Percentiles rank a stretch among this genome's conserved stretches.
These are phyloP conservation scores for Drosophila athabasca DNA, from an alignment of 1,140 invertebrate species.

Conservation along the genomic window DNA sequence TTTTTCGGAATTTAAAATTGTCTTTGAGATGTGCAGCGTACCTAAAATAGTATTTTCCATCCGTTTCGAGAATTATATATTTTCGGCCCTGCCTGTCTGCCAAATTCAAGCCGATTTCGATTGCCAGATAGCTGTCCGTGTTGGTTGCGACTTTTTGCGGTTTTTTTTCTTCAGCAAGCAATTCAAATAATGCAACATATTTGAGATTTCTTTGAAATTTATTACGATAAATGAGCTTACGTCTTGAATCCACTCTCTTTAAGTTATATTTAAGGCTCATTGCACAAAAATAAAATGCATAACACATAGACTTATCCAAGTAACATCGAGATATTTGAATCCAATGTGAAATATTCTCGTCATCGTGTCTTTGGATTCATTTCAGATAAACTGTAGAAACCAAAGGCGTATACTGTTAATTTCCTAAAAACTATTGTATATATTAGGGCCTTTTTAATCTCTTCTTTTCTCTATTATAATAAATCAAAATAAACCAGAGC, in stretches of 20 bases:
- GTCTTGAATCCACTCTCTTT: conserved; percentile 37
- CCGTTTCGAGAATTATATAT: too few species aligned
- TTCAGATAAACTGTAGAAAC: conserved; percentile 42
- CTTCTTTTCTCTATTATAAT: not conserved
- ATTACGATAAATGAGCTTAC: conserved; percentile 49
- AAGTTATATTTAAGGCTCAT: conserved; percentile 47
- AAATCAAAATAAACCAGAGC: conserved; percentile 9
- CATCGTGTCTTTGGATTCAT: not conserved
- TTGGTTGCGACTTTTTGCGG: not conserved
- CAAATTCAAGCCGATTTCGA: too few species aligned
- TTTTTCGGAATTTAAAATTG: too few species aligned
- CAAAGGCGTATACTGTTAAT: conserved; percentile 42
- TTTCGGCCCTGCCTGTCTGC: too few species aligned
- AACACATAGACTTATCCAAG: conserved; percentile 50
- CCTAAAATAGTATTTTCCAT: too few species aligned
- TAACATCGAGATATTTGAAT: conserved; percentile 56
- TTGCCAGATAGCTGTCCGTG: not conserved
- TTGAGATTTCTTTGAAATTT: conserved; percentile 25
- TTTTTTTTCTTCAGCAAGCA: not conserved
- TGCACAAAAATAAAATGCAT: conserved; percentile 53
- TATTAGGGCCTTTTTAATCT: conserved; percentile 10
- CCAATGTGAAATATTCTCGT: conserved; percentile 28
- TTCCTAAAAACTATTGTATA: conserved; percentile 15
- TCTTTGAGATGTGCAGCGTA: too few species aligned
- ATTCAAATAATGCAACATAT: too few species aligned